A percentile compares a stretch with the other conserved stretches of the same genome.
Conservation (phyloP, 1,140 invertebrate species). For the Maconellicoccus hirsutus region DNA sequence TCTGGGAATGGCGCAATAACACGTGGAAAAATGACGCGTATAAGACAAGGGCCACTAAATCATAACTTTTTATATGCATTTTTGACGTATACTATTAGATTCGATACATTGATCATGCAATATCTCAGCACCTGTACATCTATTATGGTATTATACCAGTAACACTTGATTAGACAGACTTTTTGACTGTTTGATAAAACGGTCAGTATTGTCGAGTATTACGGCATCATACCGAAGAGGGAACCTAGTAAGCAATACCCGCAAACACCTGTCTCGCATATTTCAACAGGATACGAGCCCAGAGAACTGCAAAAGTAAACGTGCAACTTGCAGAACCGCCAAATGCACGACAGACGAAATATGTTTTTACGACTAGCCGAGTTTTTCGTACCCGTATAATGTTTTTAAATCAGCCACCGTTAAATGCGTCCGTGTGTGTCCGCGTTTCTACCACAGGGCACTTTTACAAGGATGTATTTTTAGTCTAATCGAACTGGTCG, state of each 20-base stretch:
- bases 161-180: not conserved
- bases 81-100: too few relatives aligned
- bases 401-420: not conserved
- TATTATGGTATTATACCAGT: not conserved
- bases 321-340: not conserved
- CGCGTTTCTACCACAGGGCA: not conserved
- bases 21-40: too few relatives aligned
- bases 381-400: not conserved
- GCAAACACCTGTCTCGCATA: not conserved
- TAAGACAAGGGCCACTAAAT: too few relatives aligned
- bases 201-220: not conserved
- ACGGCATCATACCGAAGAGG: not conserved
- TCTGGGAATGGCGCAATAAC: too few relatives aligned
- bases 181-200: not conserved
- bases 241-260: too few relatives aligned
- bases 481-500: too few relatives aligned
- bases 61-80: too few relatives aligned
- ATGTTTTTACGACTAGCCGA: not conserved
- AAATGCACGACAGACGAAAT: conserved; percentile 1
- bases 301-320: not conserved
- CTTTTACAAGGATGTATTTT: not conserved
- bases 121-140: too few relatives aligned
- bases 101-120: too few relatives aligned
- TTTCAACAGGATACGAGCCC: not conserved
- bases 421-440: not conserved